Evolutionary conservation across 2,888 invertebrate species (phyloP).

Genomic region (Uropetala carovei): DNA sequence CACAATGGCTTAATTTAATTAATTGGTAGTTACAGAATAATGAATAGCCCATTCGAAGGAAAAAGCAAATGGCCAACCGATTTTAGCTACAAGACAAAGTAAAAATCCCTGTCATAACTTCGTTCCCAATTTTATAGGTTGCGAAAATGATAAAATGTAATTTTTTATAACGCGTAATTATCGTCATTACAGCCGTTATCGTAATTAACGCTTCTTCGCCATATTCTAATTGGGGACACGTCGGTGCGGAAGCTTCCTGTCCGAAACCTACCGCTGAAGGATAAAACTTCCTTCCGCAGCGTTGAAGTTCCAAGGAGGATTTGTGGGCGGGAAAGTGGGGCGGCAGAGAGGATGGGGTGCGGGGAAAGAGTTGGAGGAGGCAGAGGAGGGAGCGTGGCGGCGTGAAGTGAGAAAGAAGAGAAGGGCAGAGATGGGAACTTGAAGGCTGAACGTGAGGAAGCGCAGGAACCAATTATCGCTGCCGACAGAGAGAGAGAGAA

Average conservation of each 20-base stretch:
- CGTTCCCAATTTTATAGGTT: too few species aligned
- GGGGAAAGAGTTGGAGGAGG: background rate
- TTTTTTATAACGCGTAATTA: background rate
- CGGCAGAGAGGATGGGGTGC: background rate
- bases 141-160: too few species aligned
- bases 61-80: too few species aligned
- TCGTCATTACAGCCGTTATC: background rate
- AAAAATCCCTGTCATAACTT: too few species aligned
- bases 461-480: slow-evolving; percentile 42
- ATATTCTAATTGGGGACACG: slow-evolving; percentile 22
- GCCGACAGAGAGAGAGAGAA: background rate
- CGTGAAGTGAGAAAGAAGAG: background rate
- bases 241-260: background rate
- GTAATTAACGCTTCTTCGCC: slow-evolving; percentile 18
- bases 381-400: background rate
- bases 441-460: slow-evolving; percentile 38
- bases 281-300: too few species aligned
- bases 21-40: too few species aligned
- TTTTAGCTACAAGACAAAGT: too few species aligned
- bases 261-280: background rate
- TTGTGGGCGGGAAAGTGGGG: background rate
- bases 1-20: too few species aligned
- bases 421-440: background rate
- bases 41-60: too few species aligned
- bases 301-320: background rate